Evolutionary conservation across 1,140 invertebrate species (phyloP), one percentile per base, ranked within the genome.

Genomic region (Drosophila virilis): DNA sequence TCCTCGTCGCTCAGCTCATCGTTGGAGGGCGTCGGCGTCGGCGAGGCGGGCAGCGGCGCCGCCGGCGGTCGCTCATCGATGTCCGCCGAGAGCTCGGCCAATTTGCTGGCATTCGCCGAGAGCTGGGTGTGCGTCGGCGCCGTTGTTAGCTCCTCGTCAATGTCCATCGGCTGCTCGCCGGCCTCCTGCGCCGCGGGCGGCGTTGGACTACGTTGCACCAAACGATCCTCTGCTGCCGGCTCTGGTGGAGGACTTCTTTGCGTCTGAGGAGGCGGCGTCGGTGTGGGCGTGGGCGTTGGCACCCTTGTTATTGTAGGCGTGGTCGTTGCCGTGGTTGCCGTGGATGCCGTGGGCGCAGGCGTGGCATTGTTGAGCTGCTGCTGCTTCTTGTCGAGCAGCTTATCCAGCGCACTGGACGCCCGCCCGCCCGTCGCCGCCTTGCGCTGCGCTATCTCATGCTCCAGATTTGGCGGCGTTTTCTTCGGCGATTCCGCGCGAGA

Each of bases 151-250:
- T 91, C 90, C 52, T 91, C 90, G 50, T 91, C 91, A 35, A 91
- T 91, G 42, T 92, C 91, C 88, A 91, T 92, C 7, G 91, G 91
- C 45, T 84, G 71, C 17, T 91, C 91, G 6, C 84, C 88, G 6
- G 88, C 66, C 45, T 91, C 88, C 17, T 57, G 17, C 2, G 65
- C 57, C 1, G 38, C 52, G 1, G 42, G 6, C 12, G 62, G 69
- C 13, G 17, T 17, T 17, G 32, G 4, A 28, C 22, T 28, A 28
- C 22, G n/a, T n/a, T 28, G 22, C n/a, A 28, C 22, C 22, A 28
- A 0, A 4, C 22, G 22, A 2, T 28, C 22, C 22, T 28, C 22
- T 3, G 22, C 22, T 28, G 22, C 22, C 4, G 22, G 22, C 4
- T 28, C 22, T 5, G 22, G 22, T 28, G 2, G 22, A 4, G 22